Base-by-base conservation (phyloP, 2,113 vertebrate genomes). In the Chionis minor region DNA sequence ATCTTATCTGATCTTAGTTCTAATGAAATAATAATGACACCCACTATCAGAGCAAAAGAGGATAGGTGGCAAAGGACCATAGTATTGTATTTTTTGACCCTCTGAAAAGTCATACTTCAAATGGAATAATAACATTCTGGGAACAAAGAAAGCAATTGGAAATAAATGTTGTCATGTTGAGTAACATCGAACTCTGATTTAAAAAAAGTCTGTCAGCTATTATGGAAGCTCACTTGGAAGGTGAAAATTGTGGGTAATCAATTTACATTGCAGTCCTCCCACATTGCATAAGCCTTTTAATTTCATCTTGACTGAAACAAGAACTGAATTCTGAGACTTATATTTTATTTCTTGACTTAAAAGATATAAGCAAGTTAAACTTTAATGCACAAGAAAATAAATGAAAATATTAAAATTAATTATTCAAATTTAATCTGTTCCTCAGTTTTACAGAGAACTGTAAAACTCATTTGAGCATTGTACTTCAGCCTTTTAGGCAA, bases 401-500 rank as follows among this genome's bases (percentile, higher is more conserved):
- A 97, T 96, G 95, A 96, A 98, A 98, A 97, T 96, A 97, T 98
- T 97, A 97, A 97, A 98, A 98, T 98, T 98, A 98, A 98, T 98
- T 98, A 98, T 98, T 98, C 90, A 98, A 97, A 96, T 97, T 95
- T 97, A 98, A 98, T 98, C 96, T 97, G 59, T 81, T 96, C 86
- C 95, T 94, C 44, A 94, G 89, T 94, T 97, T 97, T 93, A 86
- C 49, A 65, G 70, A 97, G 92, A 95, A 72, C 65, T 72, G 33
- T 93, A 97, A 94, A 90, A 96, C 89, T 95, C 89, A 88, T 93
- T 86, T 96, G 38, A 96, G 49, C 30, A 12, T 74, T 90, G 35
- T 51, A 90, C 12, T 96, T 96, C 49, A 97, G 35, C 88, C 62
- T 82, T 96, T 95, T 96, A 88, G 93, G 73, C 82, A 89, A 40